Evolutionary conservation across 1,140 invertebrate species (phyloP).

Genomic region (Drosophila suzukii): DNA sequence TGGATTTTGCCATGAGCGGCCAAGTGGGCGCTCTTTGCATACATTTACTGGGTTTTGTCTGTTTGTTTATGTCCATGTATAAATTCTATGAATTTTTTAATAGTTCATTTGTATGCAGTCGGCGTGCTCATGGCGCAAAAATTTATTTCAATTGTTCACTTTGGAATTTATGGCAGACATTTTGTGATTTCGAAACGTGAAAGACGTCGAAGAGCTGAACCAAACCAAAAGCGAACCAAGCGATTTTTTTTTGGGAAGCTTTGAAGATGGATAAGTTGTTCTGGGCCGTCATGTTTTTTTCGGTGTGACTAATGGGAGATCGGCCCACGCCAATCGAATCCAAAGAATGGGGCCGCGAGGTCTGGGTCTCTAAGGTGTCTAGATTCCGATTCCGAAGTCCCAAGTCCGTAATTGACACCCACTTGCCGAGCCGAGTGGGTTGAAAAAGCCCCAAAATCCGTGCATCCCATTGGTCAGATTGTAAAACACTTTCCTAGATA

Average conservation of each 20-base stretch:
- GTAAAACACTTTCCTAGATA: slow-evolving; percentile 71
- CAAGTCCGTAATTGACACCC: slow-evolving; percentile 75
- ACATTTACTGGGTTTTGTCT: slow-evolving; percentile 26
- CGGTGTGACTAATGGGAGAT: slow-evolving; percentile 71
- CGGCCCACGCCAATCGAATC: slow-evolving; percentile 59
- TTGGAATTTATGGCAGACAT: slow-evolving; percentile 83
- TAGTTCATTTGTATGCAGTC: slow-evolving; percentile 82
- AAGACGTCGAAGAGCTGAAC: slow-evolving; percentile 30
- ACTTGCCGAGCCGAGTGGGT: slow-evolving; percentile 49
- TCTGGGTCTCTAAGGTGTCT: slow-evolving; percentile 40
- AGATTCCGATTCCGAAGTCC: slow-evolving; percentile 22
- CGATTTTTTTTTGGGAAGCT: slow-evolving; percentile 14
- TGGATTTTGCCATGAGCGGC: slow-evolving; percentile 50
- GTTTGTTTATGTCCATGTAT: slow-evolving; percentile 62
- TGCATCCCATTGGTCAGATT: slow-evolving; percentile 59
- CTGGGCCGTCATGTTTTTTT: slow-evolving; percentile 39
- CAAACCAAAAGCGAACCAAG: slow-evolving; percentile 10
- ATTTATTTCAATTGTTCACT: slow-evolving; percentile 83
- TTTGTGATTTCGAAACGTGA: slow-evolving; percentile 79
- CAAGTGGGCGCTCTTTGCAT: slow-evolving; percentile 68
- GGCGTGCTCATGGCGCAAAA: slow-evolving; percentile 79
- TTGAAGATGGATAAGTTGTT: slow-evolving; percentile 44
- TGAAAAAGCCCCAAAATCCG: slow-evolving; percentile 35
- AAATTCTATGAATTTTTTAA: slow-evolving; percentile 83
- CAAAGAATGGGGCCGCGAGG: slow-evolving; percentile 25